Evolutionary conservation across 2,888 invertebrate species (phyloP).

Genomic region (Orchesellides sinensis): DNA sequence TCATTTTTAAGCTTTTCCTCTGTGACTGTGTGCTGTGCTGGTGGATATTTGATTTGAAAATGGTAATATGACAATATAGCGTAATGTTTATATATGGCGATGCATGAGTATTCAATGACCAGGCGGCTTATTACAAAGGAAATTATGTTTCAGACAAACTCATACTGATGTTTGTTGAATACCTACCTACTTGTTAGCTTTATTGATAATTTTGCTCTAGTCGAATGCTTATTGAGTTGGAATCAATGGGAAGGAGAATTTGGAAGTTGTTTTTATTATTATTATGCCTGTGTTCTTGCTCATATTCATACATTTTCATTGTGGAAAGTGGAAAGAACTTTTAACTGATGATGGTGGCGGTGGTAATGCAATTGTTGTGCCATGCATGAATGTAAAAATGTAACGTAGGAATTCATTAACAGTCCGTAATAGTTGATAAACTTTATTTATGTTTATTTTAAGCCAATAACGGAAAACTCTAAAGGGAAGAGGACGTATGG

Average conservation of each 20-base stretch:
- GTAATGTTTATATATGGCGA: neutral
- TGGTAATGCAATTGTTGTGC: neutral
- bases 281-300: conserved; percentile 7
- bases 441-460: conserved; percentile 47
- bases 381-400: too few relatives aligned
- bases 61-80: neutral
- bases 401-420: conserved; percentile 21
- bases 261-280: conserved; percentile 8
- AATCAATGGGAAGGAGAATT: conserved; percentile 35
- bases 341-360: neutral
- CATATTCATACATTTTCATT: neutral
- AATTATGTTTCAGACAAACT: neutral
- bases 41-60: conserved; percentile 17
- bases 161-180: neutral
- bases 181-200: neutral
- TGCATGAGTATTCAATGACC: neutral
- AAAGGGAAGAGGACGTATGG: neutral
- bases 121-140: conserved; percentile 22
- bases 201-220: conserved; percentile 21
- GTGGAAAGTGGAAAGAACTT: too few relatives aligned
- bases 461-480: conserved; percentile 25
- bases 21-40: too few relatives aligned
- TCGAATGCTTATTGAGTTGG: conserved; percentile 31
- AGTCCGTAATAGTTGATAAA: conserved; percentile 34
- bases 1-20: too few relatives aligned